A percentile compares a stretch with the other conserved stretches of the same genome.
phyloP scores from a whole-genome alignment of 2,888 invertebrate genomes.

The Trichopria drosophilae region DNA sequence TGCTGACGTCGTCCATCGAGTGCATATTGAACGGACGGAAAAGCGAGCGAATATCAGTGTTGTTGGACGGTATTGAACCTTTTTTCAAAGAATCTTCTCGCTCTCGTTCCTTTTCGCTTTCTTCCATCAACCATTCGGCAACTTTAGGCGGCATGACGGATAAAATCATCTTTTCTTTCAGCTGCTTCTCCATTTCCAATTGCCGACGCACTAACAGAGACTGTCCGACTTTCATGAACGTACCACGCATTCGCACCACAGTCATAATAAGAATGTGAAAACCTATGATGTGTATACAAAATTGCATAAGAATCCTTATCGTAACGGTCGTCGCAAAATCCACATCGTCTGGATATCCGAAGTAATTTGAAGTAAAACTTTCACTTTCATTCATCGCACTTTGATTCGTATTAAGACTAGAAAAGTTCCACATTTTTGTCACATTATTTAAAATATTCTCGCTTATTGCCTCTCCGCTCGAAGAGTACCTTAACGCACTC shows the following conservation, averaged over 20 bases:
- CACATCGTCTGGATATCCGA: constrained; percentile 40
- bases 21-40: constrained; percentile 98
- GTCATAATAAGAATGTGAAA: constrained; percentile 92
- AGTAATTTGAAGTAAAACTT: too few relatives aligned
- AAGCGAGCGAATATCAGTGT: constrained; percentile 74
- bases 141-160: constrained; percentile 97
- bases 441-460: background rate
- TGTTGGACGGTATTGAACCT: constrained; percentile 55
- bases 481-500: constrained; percentile 3
- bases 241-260: constrained; percentile 89
- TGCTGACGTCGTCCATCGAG: constrained; percentile 93
- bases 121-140: constrained; percentile 81
- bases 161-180: constrained; percentile 96
- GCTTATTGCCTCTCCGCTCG: background rate
- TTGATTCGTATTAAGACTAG: constrained; percentile 10
- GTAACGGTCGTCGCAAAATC: constrained; percentile 59
- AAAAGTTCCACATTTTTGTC: background rate
- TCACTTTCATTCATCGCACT: constrained; percentile 14
- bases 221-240: constrained; percentile 94
- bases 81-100: constrained; percentile 61
- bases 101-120: constrained; percentile 68
- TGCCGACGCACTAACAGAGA: constrained; percentile 86
- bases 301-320: constrained; percentile 77
- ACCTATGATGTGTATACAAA: constrained; percentile 89
- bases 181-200: constrained; percentile 87